Base-by-base conservation (phyloP, 2,797 vertebrate species). In the Esox lucius region DNA sequence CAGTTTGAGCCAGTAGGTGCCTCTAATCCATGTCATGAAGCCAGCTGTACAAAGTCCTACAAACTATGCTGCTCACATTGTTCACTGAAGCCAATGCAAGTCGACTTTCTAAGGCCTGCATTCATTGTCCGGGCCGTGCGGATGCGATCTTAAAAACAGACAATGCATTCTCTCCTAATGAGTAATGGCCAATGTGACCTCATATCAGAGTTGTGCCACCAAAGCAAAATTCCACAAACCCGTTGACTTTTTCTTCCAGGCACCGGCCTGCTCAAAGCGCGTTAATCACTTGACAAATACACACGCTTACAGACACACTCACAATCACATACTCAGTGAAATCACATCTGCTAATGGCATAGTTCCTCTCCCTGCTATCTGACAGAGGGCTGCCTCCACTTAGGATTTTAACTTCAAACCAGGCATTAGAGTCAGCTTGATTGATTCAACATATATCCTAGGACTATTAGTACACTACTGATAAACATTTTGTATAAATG, bases 161-260 rank as follows among this genome's bases (percentile, higher is more conserved):
- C 89, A 94, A 93, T 92, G 93, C 93, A 94, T 93, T 94, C 92
- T 83, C 90, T 90, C 87, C 88, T 90, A 88, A 84, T 94, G 93
- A 94, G 89, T 91, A 93, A 93, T 79, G 90, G 85, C 85, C 87
- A 89, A 90, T 90, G 87, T 93, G 93, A 93, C 91, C 93, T 93
- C 93, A 93, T 92, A 90, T 91, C 85, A 9, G 84, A 84, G 87
- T 91, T 92, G 87, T 94, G 93, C 93, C 83, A 91, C 88, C 84
- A 68, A 91, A 90, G 94, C 94, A 94, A 89, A 94, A 94, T 94
- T 92, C 91, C 92, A 91, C 86, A 87, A 88, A 89, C 80, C 83
- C 87, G 78, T 87, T 89, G 84, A 85, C 84, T 87, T 83, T 90
- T 90, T 91, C 91, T 91, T 94, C 91, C 91, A 93, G 92, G 90